These are phyloP conservation scores for Malacosoma neustria DNA, from an alignment of 2,888 invertebrate genomes.

Conservation along the genomic window DNA sequence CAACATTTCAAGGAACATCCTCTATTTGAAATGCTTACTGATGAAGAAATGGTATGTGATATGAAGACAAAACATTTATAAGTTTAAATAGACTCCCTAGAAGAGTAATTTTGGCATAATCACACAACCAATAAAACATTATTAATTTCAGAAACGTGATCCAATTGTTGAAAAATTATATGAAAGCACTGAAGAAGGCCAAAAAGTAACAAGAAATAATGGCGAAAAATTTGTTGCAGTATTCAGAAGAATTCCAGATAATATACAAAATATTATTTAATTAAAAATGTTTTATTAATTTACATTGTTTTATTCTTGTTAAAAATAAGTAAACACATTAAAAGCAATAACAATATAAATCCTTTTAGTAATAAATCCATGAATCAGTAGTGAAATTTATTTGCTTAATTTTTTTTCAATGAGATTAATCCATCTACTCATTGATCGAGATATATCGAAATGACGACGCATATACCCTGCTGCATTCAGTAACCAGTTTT, in stretches of 20 bases:
- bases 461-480: slow-evolving; percentile 46
- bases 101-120: too few relatives aligned
- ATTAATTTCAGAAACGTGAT: slow-evolving; percentile 82
- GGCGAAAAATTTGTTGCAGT: slow-evolving; percentile 96
- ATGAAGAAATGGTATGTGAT: slow-evolving; percentile 81
- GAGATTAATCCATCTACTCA: slow-evolving; percentile 49
- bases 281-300: background rate
- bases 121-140: too few relatives aligned
- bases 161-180: slow-evolving; percentile 91
- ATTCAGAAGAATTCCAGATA: slow-evolving; percentile 78
- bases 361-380: too few relatives aligned
- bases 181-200: slow-evolving; percentile 97
- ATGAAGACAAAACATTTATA: too few relatives aligned
- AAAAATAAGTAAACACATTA: too few relatives aligned
- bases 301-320: background rate
- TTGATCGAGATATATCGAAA: slow-evolving; percentile 38
- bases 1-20: slow-evolving; percentile 93
- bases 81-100: too few relatives aligned
- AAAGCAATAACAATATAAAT: too few relatives aligned
- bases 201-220: slow-evolving; percentile 96
- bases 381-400: slow-evolving; percentile 9
- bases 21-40: slow-evolving; percentile 84
- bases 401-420: slow-evolving; percentile 49
- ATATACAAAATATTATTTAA: slow-evolving; percentile 1
- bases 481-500: slow-evolving; percentile 41